A percentile compares a stretch with the other conserved stretches of the same genome.
phyloP scores from a whole-genome alignment of 2,888 invertebrate genomes.

The Pollenia griseotomentosa region DNA sequence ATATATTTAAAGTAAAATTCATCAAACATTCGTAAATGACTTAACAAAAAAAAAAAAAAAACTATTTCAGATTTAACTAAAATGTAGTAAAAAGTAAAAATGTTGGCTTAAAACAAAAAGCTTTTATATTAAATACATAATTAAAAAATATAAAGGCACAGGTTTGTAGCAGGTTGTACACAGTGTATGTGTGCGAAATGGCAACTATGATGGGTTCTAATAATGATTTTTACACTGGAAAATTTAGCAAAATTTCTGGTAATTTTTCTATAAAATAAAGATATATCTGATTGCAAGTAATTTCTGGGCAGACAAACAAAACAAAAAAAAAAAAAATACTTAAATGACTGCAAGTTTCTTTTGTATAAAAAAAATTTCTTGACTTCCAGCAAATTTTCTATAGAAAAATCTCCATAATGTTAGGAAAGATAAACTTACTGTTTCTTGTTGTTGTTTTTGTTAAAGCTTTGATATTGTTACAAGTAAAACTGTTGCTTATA shows the following conservation, averaged over 20 bases:
- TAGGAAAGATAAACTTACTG: too few species aligned
- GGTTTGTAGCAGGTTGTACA: background rate
- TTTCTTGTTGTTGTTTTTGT: too few species aligned
- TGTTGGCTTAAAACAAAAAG: slow-evolving; percentile 17
- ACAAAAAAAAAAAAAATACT: too few species aligned
- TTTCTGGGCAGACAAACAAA: background rate
- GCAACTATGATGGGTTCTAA: background rate
- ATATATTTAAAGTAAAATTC: too few species aligned
- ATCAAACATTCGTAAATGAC: too few species aligned
- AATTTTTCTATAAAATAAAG: slow-evolving; percentile 1
- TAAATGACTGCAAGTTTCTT: background rate
- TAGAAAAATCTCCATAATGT: background rate
- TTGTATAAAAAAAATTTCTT: background rate
- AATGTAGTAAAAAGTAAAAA: background rate
- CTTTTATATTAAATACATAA: slow-evolving; percentile 61
- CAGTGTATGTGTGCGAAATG: background rate
- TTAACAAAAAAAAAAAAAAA: too few species aligned
- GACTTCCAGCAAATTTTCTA: background rate
- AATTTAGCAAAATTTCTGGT: background rate
- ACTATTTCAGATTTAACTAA: too few species aligned
- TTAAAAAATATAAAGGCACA: slow-evolving; percentile 16
- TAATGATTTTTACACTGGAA: background rate
- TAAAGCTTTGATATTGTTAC: too few species aligned
- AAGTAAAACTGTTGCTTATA: too few species aligned
- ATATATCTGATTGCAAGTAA: background rate